A percentile compares a stretch with the other conserved stretches of the same genome.
phyloP scores from a whole-genome alignment of 2,797 vertebrate genomes.

The Amblyopsis hoosieri region DNA sequence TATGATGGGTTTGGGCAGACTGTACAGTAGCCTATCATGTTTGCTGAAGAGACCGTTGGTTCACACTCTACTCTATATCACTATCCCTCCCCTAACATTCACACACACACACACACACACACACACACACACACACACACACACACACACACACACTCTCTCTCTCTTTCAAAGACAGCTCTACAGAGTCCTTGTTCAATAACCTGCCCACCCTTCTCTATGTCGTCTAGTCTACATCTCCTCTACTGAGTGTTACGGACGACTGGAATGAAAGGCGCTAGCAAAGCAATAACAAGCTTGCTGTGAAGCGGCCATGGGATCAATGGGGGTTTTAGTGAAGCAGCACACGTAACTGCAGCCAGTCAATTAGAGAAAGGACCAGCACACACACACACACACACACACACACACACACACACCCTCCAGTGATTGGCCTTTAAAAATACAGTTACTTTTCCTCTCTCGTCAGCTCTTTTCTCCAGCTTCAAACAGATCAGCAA shows the following conservation, averaged over 20 bases:
- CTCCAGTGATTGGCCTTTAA: constrained; percentile 62
- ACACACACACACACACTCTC: too few relatives aligned
- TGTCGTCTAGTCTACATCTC: constrained; percentile 11
- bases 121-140: too few relatives aligned
- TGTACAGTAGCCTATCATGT: too few relatives aligned
- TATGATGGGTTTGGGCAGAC: too few relatives aligned
- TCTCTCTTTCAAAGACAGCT: too few relatives aligned
- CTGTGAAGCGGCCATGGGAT: constrained; percentile 62
- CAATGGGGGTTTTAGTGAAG: constrained; percentile 66
- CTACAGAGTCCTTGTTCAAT: not conserved
- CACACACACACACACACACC: constrained; percentile 20
- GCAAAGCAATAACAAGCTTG: constrained; percentile 59
- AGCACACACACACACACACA: constrained; percentile 44
- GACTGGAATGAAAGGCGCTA: constrained; percentile 50
- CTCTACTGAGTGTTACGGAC: constrained; percentile 35
- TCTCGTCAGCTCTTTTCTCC: constrained; percentile 64
- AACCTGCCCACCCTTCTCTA: constrained; percentile 4
- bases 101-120: too few relatives aligned
- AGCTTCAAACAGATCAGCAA: constrained; percentile 57
- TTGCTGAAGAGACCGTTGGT: too few relatives aligned
- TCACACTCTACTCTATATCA: too few relatives aligned
- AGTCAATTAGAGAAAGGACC: constrained; percentile 73
- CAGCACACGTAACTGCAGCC: constrained; percentile 50
- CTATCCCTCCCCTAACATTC: too few relatives aligned
- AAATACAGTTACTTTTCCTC: constrained; percentile 60